Conservation (phyloP, 2,888 invertebrate genomes). For the Apamea sordens region DNA sequence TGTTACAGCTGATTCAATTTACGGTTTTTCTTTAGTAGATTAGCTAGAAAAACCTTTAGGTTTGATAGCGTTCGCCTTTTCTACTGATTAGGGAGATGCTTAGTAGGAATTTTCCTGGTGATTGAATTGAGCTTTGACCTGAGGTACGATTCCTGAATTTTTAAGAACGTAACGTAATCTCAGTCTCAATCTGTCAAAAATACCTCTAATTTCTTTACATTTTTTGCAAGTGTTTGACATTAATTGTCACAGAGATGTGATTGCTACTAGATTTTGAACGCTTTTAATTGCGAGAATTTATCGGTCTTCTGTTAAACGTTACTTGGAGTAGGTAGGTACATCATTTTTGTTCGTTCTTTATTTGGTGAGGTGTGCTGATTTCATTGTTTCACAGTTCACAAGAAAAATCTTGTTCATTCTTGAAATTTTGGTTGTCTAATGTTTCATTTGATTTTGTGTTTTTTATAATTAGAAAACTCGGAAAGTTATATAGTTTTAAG, state of each 20-base stretch:
- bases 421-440: too few relatives aligned
- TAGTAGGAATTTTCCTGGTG: neutral
- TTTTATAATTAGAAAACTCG: neutral
- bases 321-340: neutral
- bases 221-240: too few relatives aligned
- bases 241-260: too few relatives aligned
- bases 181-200: too few relatives aligned
- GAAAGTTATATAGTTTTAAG: neutral
- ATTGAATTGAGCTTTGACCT: neutral
- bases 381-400: neutral
- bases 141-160: neutral
- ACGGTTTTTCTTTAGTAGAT: slow-evolving; percentile 42
- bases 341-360: neutral
- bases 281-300: neutral
- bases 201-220: neutral
- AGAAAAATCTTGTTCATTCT: neutral
- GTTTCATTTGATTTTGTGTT: neutral
- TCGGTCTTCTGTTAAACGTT: neutral
- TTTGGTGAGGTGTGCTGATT: neutral
- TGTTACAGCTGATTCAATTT: slow-evolving; percentile 40
- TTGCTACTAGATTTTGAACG: too few relatives aligned
- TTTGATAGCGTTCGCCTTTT: neutral
- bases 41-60: slow-evolving; percentile 10
- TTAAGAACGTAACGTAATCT: too few relatives aligned
- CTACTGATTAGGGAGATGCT: neutral